Evolutionary conservation across 2,888 invertebrate genomes (phyloP).

Genomic region (Perizoma affinitatum): DNA sequence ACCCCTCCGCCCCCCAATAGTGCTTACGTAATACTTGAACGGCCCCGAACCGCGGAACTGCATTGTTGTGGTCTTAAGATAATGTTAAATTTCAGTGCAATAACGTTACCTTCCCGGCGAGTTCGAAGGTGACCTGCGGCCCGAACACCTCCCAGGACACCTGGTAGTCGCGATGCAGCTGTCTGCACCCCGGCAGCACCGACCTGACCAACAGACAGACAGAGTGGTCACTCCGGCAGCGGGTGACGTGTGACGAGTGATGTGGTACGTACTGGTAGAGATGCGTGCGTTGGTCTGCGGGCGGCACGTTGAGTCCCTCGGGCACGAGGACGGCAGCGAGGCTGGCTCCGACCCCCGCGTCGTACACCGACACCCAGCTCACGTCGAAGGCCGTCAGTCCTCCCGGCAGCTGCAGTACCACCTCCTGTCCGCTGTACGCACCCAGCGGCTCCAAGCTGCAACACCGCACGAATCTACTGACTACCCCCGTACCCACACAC

Average conservation of each 20-base stretch:
- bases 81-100: too few species aligned
- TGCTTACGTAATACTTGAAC: too few species aligned
- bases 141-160: constrained; percentile 96
- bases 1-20: too few species aligned
- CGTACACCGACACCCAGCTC: constrained; percentile 93
- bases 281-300: constrained; percentile 83
- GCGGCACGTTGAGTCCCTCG: constrained; percentile 92
- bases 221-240: too few species aligned
- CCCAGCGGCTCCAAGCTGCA: constrained; percentile 91
- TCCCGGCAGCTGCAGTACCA: constrained; percentile 91
- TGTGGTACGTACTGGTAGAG: constrained; percentile 48
- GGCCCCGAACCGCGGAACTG: too few species aligned
- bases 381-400: constrained; percentile 91
- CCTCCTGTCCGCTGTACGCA: constrained; percentile 88
- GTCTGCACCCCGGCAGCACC: constrained; percentile 91
- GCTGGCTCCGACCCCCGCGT: constrained; percentile 78
- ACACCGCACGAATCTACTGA: not conserved
- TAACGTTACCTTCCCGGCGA: constrained; percentile 88
- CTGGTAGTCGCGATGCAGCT: constrained; percentile 92
- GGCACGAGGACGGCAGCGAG: constrained; percentile 86
- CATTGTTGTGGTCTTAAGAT: too few species aligned
- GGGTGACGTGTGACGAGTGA: too few species aligned
- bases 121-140: constrained; percentile 92
- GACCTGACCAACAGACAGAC: constrained; percentile 63
- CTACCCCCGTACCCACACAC: too few species aligned